A percentile compares a stretch with the other conserved stretches of the same genome.
These are phyloP conservation scores for Virgularia gustaviana DNA, from an alignment of 92 coral and sea anemone species.

Conservation along the genomic window DNA sequence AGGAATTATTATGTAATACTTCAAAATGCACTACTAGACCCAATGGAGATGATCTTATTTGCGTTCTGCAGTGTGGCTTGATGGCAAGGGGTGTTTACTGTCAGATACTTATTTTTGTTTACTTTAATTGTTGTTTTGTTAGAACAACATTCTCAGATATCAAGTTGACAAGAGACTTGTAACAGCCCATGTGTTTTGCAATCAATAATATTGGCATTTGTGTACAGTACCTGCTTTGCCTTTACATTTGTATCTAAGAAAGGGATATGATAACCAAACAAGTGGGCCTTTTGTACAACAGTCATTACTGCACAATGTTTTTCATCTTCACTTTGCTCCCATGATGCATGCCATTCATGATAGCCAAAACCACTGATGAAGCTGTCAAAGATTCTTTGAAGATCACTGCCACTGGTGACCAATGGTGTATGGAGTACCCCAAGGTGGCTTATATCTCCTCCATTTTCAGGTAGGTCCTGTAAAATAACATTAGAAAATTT, in stretches of 20 bases:
- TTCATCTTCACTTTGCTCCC: conserved; percentile 65
- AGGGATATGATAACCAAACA: conserved; percentile 71
- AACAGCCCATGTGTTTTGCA: too few relatives aligned
- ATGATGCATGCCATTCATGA: conserved; percentile 70
- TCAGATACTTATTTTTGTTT: too few relatives aligned
- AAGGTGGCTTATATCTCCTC: conserved; percentile 75
- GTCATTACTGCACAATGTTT: conserved; percentile 67
- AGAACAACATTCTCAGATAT: too few relatives aligned
- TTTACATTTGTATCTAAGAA: conserved; percentile 53
- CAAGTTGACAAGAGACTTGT: too few relatives aligned
- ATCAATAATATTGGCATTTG: too few relatives aligned
- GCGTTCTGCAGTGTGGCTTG: too few relatives aligned
- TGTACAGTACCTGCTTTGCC: conserved; percentile 81
- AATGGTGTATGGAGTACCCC: conserved; percentile 64
- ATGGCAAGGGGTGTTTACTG: too few relatives aligned
- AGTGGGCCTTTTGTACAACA: conserved; percentile 44
- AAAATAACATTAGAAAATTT: too few relatives aligned
- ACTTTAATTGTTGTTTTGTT: too few relatives aligned
- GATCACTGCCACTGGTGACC: conserved; percentile 63
- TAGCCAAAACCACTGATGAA: conserved; percentile 58
- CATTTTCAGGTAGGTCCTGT: conserved; percentile 93
- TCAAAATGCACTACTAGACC: too few relatives aligned
- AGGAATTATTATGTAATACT: too few relatives aligned
- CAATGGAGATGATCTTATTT: too few relatives aligned
- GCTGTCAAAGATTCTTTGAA: conserved; percentile 55